Conservation (phyloP, 1,140 invertebrate species). For the Trichonephila clavata region DNA sequence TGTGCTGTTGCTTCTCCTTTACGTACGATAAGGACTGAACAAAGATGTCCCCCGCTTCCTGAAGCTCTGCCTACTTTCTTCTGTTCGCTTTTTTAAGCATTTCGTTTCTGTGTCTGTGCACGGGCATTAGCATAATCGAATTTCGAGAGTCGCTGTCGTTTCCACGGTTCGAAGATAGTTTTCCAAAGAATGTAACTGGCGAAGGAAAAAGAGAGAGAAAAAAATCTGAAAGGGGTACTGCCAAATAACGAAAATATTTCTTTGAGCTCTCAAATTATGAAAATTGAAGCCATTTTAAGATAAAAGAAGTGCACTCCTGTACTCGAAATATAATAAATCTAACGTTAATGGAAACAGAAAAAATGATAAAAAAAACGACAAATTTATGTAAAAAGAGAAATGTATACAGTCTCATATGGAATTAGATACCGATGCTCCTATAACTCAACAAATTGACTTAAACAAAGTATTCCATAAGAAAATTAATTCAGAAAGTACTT, state of each 20-base stretch:
- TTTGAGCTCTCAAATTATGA: conserved; percentile 59
- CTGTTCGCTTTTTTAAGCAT: conserved; percentile 63
- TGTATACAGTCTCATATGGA: no score
- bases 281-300: conserved; percentile 67
- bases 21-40: conserved; percentile 63
- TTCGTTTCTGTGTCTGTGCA: conserved; percentile 67
- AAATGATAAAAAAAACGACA: neutral
- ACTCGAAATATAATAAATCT: conserved; percentile 18
- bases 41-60: conserved; percentile 52
- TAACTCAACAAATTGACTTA: no score
- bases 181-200: conserved; percentile 28
- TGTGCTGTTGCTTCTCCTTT: conserved; percentile 19
- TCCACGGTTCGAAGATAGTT: conserved; percentile 41
- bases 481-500: no score
- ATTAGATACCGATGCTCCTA: no score
- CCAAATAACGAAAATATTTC: conserved; percentile 61
- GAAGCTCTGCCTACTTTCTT: neutral
- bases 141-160: conserved; percentile 53
- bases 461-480: no score
- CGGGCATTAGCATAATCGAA: conserved; percentile 73
- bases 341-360: conserved; percentile 41
- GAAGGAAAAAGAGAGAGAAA: neutral
- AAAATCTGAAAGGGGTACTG: conserved; percentile 3
- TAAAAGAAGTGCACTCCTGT: neutral
- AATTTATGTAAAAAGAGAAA: no score